Evolutionary conservation across 2,113 vertebrate genomes (phyloP), one percentile per base, ranked within the genome.

Genomic region (Pungitius pungitius): DNA sequence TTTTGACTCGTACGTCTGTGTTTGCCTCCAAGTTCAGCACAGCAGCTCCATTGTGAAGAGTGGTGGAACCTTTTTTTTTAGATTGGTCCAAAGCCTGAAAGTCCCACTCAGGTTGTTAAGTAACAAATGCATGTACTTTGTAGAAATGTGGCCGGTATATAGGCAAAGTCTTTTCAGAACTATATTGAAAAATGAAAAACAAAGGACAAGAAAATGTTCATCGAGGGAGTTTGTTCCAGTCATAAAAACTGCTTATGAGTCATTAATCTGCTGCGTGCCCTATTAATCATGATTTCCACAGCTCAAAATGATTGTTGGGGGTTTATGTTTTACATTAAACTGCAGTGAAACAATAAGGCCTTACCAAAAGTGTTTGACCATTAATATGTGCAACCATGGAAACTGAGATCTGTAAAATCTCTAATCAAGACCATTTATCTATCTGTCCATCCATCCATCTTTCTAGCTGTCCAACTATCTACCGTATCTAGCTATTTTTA

Each of bases 11-110:
- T 62, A 72, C 76, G 74, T 84, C 77, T 85, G 75, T 82, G 89
- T 80, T 56, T 51, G 30, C 47, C 54, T 89, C 79, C 75, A 84
- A 72, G 80, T 84, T 84, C 69, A 83, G 78, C 74, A 87, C 80
- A 82, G 80, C 78, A 72, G 64, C 68, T 49, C 67, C 70, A 77
- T 82, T 82, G 81, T 85, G 83, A 70, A 55, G 57, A 75, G 75
- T 69, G 26, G 84, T 73, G 70, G 90, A 86, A 89, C 63, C 52
- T 22, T 78, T 72, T 8, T 55, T 70, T 56, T 68, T 69, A 66
- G 39, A 77, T 20, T 49, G 51, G 58, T 69, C 13, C 15, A 74
- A 72, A 71, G 62, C 72, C 52, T 63, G 6, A 62, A 71, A 76
- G 37, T 68, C 57, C 37, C 43, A 52, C 35, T 69, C 24, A 49